Base-by-base conservation (phyloP, 2,888 invertebrate species). In the Cataglyphis cursor region DNA sequence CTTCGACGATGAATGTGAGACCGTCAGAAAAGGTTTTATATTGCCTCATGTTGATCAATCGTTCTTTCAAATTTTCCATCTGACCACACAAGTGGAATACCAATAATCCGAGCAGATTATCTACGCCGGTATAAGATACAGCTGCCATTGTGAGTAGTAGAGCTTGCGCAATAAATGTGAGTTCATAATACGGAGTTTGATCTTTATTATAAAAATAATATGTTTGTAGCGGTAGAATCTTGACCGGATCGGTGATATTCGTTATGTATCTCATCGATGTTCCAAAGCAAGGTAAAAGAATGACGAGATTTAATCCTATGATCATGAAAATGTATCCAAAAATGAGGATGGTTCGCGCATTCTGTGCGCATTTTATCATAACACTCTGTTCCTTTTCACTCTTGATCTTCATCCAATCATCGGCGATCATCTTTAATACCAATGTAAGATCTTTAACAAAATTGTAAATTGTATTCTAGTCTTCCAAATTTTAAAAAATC, bases 1-100 rank as follows among this genome's bases (percentile, higher is more conserved):
- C 31, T 15, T n/a, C n/a, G 6, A 54, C 70, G 35, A 54, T 24
- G 6, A 54, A 38, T 5, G 12, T 15, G 3, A 35, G 5, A 31
- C 0, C 15, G 9, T 41, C 12, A n/a, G 35, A 51, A 54, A 0
- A n/a, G n/a, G 5, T 54, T 12, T 54, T n/a, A 12, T 21, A 51
- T 31, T 54, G 18, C 6, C 10, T 15, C 9, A 70, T 70, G 9
- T 28, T 51, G 31, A 70, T 54, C 5, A 70, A 5, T 15, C 21
- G 31, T 35, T 21, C n/a, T 35, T 4, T 70, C 9, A 70, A 31
- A 51, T 35, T 70, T 15, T 70, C 70, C 51, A 54, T 12, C 10
- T 70, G 70, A 0, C 70, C 70, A 9, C 54, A 70, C 3, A 70
- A 54, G 21, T 70, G 70, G 31, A 70, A 54, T 70, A 54, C 8